phyloP scores from a whole-genome alignment of 2,888 invertebrate genomes.

The Thera britannica region DNA sequence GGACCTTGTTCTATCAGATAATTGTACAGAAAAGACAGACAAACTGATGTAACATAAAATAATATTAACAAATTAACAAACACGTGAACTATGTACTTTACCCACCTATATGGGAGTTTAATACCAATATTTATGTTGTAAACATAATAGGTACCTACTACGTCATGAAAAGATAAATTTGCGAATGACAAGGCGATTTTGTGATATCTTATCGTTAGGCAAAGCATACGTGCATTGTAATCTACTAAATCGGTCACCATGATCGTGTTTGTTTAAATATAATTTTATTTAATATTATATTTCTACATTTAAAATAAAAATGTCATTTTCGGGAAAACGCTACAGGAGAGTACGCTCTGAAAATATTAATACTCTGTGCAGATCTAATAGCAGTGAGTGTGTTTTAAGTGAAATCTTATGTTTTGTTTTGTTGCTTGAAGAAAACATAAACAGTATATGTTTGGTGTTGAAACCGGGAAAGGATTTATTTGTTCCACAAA shows the following conservation, averaged over 20 bases:
- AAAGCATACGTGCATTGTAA: slow-evolving; percentile 1
- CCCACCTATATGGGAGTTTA: too few species aligned
- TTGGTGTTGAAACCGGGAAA: too few species aligned
- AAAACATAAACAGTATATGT: too few species aligned
- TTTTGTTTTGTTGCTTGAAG: too few species aligned
- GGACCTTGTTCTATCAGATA: too few species aligned
- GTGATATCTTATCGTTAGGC: slow-evolving; percentile 6
- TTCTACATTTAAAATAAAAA: slow-evolving; percentile 31
- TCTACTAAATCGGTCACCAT: slow-evolving; percentile 4
- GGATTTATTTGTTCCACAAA: too few species aligned
- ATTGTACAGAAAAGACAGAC: too few species aligned
- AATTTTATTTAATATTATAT: background rate
- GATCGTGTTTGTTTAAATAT: slow-evolving; percentile 1
- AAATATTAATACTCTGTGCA: slow-evolving; percentile 63
- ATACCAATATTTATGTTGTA: too few species aligned
- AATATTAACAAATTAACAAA: too few species aligned
- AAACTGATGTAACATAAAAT: too few species aligned
- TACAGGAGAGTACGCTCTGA: slow-evolving; percentile 61
- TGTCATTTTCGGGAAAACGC: slow-evolving; percentile 71
- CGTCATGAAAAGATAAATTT: slow-evolving; percentile 1
- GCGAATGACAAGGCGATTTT: background rate
- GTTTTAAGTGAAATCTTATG: background rate
- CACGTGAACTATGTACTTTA: too few species aligned
- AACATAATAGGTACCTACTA: background rate
- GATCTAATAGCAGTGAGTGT: slow-evolving; percentile 26